Base-by-base conservation (phyloP, 2,797 vertebrate genomes). In the Amphiprion clarkii region DNA sequence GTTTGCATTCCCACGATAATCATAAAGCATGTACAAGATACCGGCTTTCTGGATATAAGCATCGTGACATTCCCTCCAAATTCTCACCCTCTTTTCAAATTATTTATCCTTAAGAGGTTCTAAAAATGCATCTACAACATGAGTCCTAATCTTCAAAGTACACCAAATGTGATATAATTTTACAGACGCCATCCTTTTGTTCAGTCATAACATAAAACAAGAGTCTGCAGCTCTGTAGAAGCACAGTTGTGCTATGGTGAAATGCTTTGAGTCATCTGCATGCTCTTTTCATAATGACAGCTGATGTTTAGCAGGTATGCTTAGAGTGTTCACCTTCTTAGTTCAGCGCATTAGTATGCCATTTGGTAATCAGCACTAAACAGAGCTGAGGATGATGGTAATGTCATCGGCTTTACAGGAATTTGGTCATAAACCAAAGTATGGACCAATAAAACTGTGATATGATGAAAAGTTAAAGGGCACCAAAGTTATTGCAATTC, bases 1-100 rank as follows among this genome's bases (percentile, higher is more conserved):
- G 27, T 55, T 60, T 59, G 54, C 27, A 60, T n/a, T 36, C 4
- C 23, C 5, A 46, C 44, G 39, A 75, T 70, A 29, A 73, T 31
- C 31, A 39, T 59, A 36, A 53, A n/a, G 23, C 2, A 55, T 16
- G 11, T 55, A 8, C 46, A 48, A n/a, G 46, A 17, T 7, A 6
- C n/a, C n/a, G 6, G n/a, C 5, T 46, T 16, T 14, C 27, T 33
- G 33, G 33, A 31, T 33, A 8, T 33, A 33, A 33, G 17, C 17
- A 51, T 74, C 11, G 49, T 42, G 48, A 39, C 19, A 10, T 42
- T 66, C 10, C 16, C 27, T 29, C 36, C 39, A 33, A 52, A 42
- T 44, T 59, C 21, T 19, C n/a, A 21, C 39, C 66, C 42, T 49
- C 16, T 58, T n/a, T 59, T 58, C 25, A 71, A 40, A 31, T 51